Evolutionary conservation across 2,113 vertebrate genomes (phyloP).

Genomic region (Ceyx cyanopectus): DNA sequence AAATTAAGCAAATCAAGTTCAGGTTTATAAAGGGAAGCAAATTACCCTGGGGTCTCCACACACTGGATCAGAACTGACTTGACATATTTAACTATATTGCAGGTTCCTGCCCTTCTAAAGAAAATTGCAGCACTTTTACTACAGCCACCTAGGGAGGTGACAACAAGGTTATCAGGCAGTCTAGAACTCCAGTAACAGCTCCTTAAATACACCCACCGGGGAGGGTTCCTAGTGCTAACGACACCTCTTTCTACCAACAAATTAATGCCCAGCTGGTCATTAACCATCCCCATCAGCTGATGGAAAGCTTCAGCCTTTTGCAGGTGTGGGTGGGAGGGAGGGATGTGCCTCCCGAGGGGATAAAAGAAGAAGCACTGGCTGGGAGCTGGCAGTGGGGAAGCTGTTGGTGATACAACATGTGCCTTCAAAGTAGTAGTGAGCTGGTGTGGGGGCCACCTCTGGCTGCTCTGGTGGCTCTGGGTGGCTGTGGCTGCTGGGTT

Average conservation of each 20-base stretch:
- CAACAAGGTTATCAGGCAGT: conserved; percentile 21
- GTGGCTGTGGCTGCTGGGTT: neutral
- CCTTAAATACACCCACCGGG: conserved; percentile 9
- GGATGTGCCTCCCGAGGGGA: neutral
- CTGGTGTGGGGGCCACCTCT: neutral
- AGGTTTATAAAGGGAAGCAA: conserved; percentile 60
- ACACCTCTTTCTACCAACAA: neutral
- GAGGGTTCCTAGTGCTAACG: neutral
- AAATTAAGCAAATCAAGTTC: conserved; percentile 59
- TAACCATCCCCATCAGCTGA: neutral
- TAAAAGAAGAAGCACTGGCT: neutral
- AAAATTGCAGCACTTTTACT: conserved; percentile 35
- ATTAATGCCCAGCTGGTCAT: neutral
- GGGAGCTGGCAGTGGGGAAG: fast-evolving
- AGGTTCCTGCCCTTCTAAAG: conserved; percentile 39
- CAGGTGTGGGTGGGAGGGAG: neutral
- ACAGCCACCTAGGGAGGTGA: conserved; percentile 1
- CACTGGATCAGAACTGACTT: conserved; percentile 34
- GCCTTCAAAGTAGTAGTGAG: fast-evolving
- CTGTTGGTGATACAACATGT: fast-evolving
- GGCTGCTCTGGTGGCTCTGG: neutral
- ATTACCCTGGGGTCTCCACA: neutral
- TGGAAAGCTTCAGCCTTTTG: neutral
- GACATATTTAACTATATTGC: conserved; percentile 37
- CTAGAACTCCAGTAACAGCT: conserved; percentile 1